A percentile compares a stretch with the other conserved stretches of the same genome.
These are phyloP conservation scores for Cottus gobio DNA, from an alignment of 2,113 vertebrate species.

Conservation along the genomic window DNA sequence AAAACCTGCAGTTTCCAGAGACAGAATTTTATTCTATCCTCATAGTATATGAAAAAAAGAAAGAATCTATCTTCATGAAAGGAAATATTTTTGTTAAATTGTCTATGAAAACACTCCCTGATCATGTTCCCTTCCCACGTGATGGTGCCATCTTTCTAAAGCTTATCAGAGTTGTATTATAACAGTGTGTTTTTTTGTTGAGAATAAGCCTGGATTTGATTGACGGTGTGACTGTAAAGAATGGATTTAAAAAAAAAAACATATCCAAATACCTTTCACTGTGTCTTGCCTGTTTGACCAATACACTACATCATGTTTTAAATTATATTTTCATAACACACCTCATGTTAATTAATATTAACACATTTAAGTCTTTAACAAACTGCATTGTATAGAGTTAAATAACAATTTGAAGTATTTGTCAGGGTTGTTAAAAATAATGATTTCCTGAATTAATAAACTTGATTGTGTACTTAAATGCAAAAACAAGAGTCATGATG, in stretches of 20 bases:
- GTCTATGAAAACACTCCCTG: constrained; percentile 45
- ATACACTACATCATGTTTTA: neutral
- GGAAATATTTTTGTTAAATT: constrained; percentile 76
- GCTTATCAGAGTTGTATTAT: constrained; percentile 71
- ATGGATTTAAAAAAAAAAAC: constrained; percentile 60
- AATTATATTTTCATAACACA: neutral
- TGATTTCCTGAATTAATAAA: neutral
- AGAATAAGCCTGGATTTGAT: constrained; percentile 54
- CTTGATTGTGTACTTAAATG: neutral
- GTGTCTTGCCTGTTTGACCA: constrained; percentile 47
- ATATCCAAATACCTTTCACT: constrained; percentile 40
- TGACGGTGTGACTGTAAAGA: constrained; percentile 71
- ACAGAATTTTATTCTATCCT: constrained; percentile 71
- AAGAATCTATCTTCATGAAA: constrained; percentile 63
- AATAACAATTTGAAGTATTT: neutral
- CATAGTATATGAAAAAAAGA: constrained; percentile 61
- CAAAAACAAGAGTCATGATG: neutral
- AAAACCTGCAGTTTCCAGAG: constrained; percentile 60
- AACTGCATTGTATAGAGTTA: neutral
- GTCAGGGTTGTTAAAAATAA: neutral
- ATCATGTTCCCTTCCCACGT: constrained; percentile 60
- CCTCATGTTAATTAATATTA: neutral
- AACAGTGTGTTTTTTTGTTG: constrained; percentile 66
- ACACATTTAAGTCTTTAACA: neutral
- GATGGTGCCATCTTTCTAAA: constrained; percentile 80